These are phyloP conservation scores for Ataeniobius toweri DNA, from an alignment of 2,797 vertebrate species.

Conservation along the genomic window DNA sequence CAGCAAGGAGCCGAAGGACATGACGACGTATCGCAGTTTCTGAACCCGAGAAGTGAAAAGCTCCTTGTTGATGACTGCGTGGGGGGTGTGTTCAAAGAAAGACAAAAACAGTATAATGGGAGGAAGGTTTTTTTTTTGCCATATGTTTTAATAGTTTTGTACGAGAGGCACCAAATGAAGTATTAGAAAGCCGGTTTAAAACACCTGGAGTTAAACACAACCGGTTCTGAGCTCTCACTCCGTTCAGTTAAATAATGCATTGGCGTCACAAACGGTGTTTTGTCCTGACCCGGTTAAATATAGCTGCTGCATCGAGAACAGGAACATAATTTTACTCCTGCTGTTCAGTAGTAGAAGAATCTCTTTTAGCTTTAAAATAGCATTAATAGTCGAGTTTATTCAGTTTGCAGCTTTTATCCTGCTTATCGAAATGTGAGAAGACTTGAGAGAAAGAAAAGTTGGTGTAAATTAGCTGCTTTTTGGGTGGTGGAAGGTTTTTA, in stretches of 20 bases:
- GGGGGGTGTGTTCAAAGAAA: constrained; percentile 25
- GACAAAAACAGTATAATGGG: neutral
- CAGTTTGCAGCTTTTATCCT: neutral
- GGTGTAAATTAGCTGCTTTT: neutral
- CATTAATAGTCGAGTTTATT: neutral
- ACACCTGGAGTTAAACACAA: neutral
- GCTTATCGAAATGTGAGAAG: neutral
- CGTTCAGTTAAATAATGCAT: neutral
- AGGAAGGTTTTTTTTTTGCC: constrained; percentile 27
- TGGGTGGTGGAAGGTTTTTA: neutral
- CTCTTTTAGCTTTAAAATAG: neutral
- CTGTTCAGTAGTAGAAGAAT: neutral
- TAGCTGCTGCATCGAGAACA: neutral
- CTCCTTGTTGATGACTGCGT: constrained; percentile 3
- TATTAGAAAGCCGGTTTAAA: neutral
- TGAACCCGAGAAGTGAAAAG: constrained; percentile 60
- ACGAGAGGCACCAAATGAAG: no score
- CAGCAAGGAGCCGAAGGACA: constrained; percentile 96
- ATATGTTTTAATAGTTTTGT: constrained; percentile 6
- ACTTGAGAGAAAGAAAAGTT: no score
- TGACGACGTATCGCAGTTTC: constrained; percentile 94
- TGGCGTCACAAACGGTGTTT: neutral
- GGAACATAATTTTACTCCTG: neutral
- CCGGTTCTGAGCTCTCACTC: neutral
- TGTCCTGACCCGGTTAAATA: neutral